Evolutionary conservation across 2,797 vertebrate genomes (phyloP).

Genomic region (Lepidocolaptes lacrymiger): DNA sequence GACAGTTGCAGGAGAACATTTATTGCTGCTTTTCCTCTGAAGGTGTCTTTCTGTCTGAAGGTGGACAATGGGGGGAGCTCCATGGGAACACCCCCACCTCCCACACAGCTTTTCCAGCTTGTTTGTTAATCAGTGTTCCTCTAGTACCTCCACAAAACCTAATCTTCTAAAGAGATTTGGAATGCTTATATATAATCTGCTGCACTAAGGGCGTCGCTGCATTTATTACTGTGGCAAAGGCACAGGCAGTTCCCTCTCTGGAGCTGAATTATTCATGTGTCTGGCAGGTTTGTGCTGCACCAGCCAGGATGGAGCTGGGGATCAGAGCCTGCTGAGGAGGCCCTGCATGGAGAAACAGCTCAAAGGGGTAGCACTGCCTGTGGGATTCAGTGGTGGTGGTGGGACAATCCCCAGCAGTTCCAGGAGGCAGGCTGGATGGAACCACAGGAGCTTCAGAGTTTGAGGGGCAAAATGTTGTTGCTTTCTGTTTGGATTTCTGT

Average conservation of each 20-base stretch:
- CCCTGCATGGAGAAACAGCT: accelerated
- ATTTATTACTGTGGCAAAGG: not conserved
- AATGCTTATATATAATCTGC: not conserved
- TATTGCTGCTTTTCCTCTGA: not conserved
- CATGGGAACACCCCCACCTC: not conserved
- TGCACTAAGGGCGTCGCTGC: not conserved
- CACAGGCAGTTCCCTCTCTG: not conserved
- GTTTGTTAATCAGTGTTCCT: not conserved
- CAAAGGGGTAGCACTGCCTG: accelerated
- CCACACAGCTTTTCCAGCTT: accelerated
- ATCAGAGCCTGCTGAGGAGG: not conserved
- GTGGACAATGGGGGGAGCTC: not conserved
- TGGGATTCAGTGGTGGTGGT: accelerated
- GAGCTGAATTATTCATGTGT: not conserved
- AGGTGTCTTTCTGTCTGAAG: too few species aligned
- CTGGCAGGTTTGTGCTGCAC: not conserved
- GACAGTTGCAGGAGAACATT: not conserved
- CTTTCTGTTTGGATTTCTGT: not conserved
- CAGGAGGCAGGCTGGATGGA: not conserved
- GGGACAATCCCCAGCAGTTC: too few species aligned
- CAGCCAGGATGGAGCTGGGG: not conserved
- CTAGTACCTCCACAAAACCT: not conserved
- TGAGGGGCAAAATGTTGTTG: too few species aligned
- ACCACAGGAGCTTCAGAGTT: accelerated
- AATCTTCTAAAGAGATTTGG: slow-evolving; percentile 35